Evolutionary conservation across 1,140 invertebrate genomes (phyloP).

Genomic region (Drosophila nasuta): DNA sequence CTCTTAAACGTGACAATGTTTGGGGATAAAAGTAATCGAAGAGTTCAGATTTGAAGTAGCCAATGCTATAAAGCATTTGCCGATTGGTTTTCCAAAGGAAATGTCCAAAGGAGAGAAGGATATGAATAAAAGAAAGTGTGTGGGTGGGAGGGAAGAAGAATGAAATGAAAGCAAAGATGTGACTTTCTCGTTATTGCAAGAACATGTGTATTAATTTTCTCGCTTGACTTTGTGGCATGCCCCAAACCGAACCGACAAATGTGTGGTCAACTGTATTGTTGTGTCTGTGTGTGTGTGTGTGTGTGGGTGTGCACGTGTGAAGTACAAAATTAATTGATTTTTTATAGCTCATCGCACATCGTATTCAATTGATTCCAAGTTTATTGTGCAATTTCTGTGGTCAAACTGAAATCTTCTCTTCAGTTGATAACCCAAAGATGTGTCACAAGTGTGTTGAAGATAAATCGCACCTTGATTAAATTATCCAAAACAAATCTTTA

Average conservation of each 20-base stretch:
- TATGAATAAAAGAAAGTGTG: background rate
- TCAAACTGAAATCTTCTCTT: conserved; percentile 19
- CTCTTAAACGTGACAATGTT: conserved; percentile 49
- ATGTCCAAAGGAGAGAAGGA: conserved; percentile 21
- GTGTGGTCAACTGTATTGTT: conserved; percentile 60
- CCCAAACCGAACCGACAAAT: conserved; percentile 21
- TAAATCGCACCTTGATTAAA: background rate
- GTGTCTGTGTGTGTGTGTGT: background rate
- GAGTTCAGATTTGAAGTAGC: conserved; percentile 24
- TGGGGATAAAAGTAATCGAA: conserved; percentile 5
- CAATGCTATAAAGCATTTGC: conserved; percentile 41
- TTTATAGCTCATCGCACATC: conserved; percentile 62
- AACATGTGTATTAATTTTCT: conserved; percentile 78
- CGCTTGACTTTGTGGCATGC: conserved; percentile 61
- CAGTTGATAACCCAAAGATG: background rate
- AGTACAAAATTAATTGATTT: conserved; percentile 79
- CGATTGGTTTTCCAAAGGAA: conserved; percentile 47
- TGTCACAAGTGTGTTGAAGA: background rate
- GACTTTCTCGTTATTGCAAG: conserved; percentile 58
- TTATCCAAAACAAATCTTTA: background rate
- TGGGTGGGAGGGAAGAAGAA: background rate
- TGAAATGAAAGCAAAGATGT: conserved; percentile 2
- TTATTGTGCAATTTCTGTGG: conserved; percentile 50
- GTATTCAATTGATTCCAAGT: conserved; percentile 68
- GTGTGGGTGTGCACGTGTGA: conserved; percentile 56